Conservation (phyloP, 2,888 invertebrate genomes). For the Rosalia funebris region DNA sequence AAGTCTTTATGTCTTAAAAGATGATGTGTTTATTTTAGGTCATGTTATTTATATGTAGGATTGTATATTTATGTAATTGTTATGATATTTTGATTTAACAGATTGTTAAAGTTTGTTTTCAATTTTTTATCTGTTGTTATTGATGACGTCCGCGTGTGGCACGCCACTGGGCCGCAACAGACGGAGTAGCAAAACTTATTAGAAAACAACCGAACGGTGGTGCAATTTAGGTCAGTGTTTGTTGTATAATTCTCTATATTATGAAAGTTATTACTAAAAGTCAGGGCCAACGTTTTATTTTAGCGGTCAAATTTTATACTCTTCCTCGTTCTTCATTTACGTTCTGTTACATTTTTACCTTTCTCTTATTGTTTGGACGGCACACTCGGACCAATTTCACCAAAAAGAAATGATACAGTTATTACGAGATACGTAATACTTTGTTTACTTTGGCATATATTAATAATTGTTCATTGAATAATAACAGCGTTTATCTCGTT, state of each 20-base stretch:
- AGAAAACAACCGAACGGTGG: conserved; percentile 41
- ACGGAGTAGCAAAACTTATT: conserved; percentile 37
- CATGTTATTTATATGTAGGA: too few relatives aligned
- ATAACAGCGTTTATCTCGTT: conserved; percentile 20
- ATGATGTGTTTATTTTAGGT: too few relatives aligned
- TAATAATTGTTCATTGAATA: conserved; percentile 25
- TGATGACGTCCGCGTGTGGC: too few relatives aligned
- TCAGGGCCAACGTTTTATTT: conserved; percentile 54
- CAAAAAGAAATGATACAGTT: conserved; percentile 41
- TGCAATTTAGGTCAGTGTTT: conserved; percentile 50
- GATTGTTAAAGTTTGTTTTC: too few relatives aligned
- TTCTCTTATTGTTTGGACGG: conserved; percentile 39
- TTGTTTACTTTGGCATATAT: conserved; percentile 20
- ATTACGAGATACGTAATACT: conserved; percentile 25
- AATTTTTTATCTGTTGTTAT: too few relatives aligned
- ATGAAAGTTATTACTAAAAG: conserved; percentile 56
- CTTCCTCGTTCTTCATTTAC: conserved; percentile 50
- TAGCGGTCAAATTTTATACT: conserved; percentile 52
- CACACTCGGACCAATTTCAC: conserved; percentile 39
- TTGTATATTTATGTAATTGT: too few relatives aligned
- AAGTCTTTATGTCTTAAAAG: too few relatives aligned
- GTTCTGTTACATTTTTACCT: conserved; percentile 40
- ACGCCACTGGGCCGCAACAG: conserved; percentile 33
- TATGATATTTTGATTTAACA: too few relatives aligned
- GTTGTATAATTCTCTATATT: conserved; percentile 54